These are phyloP conservation scores for Abrostola tripartita DNA, from an alignment of 2,888 invertebrate species.

Conservation along the genomic window DNA sequence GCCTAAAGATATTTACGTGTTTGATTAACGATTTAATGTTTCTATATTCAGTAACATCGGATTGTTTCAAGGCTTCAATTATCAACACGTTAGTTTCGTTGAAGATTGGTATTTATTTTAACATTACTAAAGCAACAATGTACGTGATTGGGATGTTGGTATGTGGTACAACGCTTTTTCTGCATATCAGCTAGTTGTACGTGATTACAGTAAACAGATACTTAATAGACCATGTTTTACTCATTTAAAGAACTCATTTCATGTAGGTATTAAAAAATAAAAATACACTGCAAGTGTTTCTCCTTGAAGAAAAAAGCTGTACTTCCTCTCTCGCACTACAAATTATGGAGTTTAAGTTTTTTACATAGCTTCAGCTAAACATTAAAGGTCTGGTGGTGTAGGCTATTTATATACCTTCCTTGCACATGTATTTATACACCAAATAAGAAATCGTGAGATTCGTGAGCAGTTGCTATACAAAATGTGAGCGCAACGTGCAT, in stretches of 20 bases:
- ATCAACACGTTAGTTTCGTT: conserved; percentile 34
- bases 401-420: neutral
- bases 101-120: conserved; percentile 27
- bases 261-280: neutral
- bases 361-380: neutral
- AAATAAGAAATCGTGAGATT: conserved; percentile 7
- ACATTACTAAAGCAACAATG: conserved; percentile 12
- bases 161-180: conserved; percentile 16
- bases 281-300: neutral
- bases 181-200: conserved; percentile 32
- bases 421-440: neutral
- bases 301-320: neutral
- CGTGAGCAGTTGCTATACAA: conserved; percentile 32
- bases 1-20: conserved; percentile 58
- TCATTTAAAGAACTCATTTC: neutral
- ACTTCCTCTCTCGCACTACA: neutral
- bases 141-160: conserved; percentile 32
- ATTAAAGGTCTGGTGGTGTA: neutral
- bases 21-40: conserved; percentile 61
- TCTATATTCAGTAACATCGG: conserved; percentile 57
- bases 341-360: neutral
- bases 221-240: neutral
- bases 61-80: conserved; percentile 57
- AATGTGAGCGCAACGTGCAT: conserved; percentile 55
- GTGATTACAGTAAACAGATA: conserved; percentile 32